Conservation (phyloP, 2,113 vertebrate genomes). For the Drymodes brunneopygia region DNA sequence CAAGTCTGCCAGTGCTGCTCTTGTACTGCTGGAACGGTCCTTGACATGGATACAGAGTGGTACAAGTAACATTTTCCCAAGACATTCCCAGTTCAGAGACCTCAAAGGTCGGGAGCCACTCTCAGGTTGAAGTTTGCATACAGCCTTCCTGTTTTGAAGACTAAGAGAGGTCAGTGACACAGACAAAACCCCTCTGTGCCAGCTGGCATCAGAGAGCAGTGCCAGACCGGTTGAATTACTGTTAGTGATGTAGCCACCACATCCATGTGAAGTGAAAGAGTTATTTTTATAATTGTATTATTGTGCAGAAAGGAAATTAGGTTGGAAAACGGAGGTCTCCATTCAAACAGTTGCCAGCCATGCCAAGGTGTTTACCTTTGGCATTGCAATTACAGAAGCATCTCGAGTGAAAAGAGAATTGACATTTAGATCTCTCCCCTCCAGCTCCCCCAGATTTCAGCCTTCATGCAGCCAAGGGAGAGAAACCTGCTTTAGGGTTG, state of each 20-base stretch:
- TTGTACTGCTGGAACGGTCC: neutral
- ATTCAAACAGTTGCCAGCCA: neutral
- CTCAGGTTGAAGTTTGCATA: neutral
- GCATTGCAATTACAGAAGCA: neutral
- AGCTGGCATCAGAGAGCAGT: neutral
- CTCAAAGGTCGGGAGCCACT: neutral
- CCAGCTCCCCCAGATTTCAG: neutral
- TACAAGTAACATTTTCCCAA: neutral
- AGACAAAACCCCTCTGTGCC: neutral
- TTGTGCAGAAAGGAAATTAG: neutral
- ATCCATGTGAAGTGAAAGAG: neutral
- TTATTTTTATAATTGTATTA: neutral
- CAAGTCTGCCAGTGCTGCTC: neutral
- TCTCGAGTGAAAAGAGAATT: neutral
- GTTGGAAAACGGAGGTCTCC: neutral
- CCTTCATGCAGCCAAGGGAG: neutral
- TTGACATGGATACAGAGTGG: neutral
- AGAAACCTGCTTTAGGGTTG: neutral
- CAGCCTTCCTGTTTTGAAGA: neutral
- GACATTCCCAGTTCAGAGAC: neutral
- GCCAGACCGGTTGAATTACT: neutral
- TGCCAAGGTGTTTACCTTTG: neutral
- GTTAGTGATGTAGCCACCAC: neutral
- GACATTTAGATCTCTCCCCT: neutral
- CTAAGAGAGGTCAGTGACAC: neutral